phyloP scores from a whole-genome alignment of 2,797 vertebrate species.

The Falco berigora region DNA sequence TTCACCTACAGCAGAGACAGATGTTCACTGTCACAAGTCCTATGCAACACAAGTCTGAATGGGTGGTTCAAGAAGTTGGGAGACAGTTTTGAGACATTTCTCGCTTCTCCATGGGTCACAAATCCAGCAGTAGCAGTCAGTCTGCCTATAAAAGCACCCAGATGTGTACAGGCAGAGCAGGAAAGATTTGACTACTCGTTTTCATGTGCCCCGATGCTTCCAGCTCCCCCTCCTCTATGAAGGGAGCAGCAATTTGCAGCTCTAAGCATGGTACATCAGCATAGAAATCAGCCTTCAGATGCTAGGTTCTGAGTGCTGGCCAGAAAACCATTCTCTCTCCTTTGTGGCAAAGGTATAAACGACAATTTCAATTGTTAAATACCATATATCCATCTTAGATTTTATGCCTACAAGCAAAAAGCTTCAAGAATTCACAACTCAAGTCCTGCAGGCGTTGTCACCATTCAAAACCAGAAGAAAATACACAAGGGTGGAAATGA shows the following conservation, averaged over 20 bases:
- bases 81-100: not conserved
- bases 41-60: not conserved
- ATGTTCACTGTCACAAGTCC: fast-evolving
- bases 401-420: not conserved
- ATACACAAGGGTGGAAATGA: not conserved
- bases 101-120: not conserved
- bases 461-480: not conserved
- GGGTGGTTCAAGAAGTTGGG: not conserved
- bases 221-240: not conserved
- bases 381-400: not conserved
- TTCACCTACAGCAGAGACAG: not conserved
- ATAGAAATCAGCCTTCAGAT: not conserved
- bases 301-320: not conserved
- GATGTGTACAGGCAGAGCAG: not conserved
- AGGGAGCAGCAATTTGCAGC: not conserved
- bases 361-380: not conserved
- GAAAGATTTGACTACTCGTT: not conserved
- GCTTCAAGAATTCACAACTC: not conserved
- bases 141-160: not conserved
- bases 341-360: not conserved
- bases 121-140: not conserved
- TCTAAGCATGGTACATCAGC: not conserved
- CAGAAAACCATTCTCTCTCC: not conserved
- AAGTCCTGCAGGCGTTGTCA: not conserved
- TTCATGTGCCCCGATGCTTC: not conserved